These are phyloP conservation scores for Diplolepis rosae DNA, from an alignment of 2,888 invertebrate species.

Conservation along the genomic window DNA sequence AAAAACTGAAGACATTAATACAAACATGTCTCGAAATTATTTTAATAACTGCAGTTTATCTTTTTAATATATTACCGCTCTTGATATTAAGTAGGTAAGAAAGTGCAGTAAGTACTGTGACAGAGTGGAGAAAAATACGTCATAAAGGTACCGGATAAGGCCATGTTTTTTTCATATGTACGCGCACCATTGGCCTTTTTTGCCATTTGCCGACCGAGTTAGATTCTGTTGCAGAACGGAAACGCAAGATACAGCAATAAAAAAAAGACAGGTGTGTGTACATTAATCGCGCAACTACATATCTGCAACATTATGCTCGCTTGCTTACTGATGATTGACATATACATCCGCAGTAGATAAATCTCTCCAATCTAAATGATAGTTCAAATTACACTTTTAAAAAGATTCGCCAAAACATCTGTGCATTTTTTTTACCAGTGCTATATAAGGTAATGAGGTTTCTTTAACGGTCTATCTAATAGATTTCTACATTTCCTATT, in stretches of 20 bases:
- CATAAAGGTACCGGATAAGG: constrained; percentile 16
- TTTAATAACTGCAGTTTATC: too few relatives aligned
- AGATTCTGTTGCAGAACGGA: constrained; percentile 24
- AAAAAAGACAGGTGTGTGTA: constrained; percentile 2
- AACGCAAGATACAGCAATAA: constrained; percentile 23
- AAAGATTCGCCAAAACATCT: too few relatives aligned
- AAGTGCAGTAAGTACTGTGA: not conserved
- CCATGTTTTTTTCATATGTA: not conserved
- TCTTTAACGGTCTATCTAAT: too few relatives aligned
- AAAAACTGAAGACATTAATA: too few relatives aligned
- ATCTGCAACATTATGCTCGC: not conserved
- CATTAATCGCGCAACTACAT: constrained; percentile 25
- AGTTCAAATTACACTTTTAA: too few relatives aligned
- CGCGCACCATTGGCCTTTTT: constrained; percentile 7
- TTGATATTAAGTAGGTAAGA: not conserved
- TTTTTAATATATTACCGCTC: not conserved
- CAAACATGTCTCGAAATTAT: too few relatives aligned
- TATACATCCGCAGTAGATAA: not conserved
- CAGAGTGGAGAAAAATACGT: not conserved
- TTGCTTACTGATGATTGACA: constrained; percentile 17
- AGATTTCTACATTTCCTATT: too few relatives aligned
- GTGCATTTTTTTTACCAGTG: too few relatives aligned
- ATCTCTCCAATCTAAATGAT: too few relatives aligned
- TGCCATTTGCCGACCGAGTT: constrained; percentile 18
- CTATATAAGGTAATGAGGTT: too few relatives aligned